phyloP scores from a whole-genome alignment of 1,140 invertebrate species.

The Vanessa tameamea region DNA sequence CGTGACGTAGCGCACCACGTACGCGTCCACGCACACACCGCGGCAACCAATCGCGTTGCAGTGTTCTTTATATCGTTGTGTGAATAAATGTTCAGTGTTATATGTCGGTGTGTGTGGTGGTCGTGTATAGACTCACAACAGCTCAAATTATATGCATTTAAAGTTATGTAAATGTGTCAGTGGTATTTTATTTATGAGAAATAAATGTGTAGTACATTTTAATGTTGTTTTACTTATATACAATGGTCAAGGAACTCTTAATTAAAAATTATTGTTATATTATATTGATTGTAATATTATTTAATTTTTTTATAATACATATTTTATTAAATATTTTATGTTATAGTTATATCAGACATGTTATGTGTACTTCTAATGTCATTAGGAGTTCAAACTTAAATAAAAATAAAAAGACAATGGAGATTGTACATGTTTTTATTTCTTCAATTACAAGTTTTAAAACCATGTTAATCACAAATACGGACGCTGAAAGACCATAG shows the following conservation, averaged over 20 bases:
- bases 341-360: not conserved
- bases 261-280: not conserved
- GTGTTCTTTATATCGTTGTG: conserved; percentile 6
- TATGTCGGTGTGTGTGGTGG: conserved; percentile 38
- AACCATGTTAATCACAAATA: conserved; percentile 26
- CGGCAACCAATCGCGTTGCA: not conserved
- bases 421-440: conserved; percentile 17
- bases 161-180: conserved; percentile 60
- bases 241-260: not conserved
- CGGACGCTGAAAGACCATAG: conserved; percentile 38
- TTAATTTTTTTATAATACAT: too few relatives aligned
- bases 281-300: too few relatives aligned
- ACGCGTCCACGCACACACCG: not conserved
- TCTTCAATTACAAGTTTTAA: not conserved
- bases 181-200: conserved; percentile 63
- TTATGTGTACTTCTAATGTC: not conserved
- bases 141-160: conserved; percentile 74
- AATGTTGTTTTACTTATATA: conserved; percentile 13
- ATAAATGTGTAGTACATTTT: conserved; percentile 55
- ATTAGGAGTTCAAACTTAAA: not conserved
- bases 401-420: not conserved
- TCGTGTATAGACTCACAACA: conserved; percentile 39
- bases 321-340: too few relatives aligned
- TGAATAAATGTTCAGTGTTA: conserved; percentile 20
- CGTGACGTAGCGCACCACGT: conserved; percentile 23